These are phyloP conservation scores for Nomada ruficornis DNA, from an alignment of 2,888 invertebrate genomes.

Conservation along the genomic window DNA sequence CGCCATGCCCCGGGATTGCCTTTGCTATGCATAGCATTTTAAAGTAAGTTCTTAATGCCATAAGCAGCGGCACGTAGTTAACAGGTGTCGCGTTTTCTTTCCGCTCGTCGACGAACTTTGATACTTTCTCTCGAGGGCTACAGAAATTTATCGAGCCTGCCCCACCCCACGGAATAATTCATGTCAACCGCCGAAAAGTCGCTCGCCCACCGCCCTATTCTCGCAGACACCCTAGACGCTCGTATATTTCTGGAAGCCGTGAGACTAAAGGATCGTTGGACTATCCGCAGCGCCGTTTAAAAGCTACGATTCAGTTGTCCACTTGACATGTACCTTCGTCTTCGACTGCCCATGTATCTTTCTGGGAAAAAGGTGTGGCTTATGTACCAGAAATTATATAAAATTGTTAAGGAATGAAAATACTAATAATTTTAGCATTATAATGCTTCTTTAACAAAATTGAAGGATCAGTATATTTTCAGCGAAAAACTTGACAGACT, in stretches of 20 bases:
- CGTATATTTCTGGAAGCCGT: conserved; percentile 34
- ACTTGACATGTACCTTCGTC: not conserved
- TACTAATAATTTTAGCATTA: too few relatives aligned
- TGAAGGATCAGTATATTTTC: too few relatives aligned
- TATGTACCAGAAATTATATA: too few relatives aligned
- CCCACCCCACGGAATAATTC: conserved; percentile 69
- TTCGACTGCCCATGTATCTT: too few relatives aligned
- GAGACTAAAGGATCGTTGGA: conserved; percentile 3
- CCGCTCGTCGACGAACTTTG: conserved; percentile 74
- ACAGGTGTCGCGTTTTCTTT: conserved; percentile 80
- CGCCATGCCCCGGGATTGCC: conserved; percentile 67
- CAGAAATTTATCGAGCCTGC: conserved; percentile 76
- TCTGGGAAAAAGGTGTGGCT: not conserved
- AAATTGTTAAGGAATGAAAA: too few relatives aligned
- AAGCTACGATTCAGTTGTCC: conserved; percentile 1
- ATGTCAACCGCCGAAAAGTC: conserved; percentile 57
- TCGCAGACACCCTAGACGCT: conserved; percentile 12
- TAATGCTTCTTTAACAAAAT: too few relatives aligned
- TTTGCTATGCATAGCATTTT: conserved; percentile 82
- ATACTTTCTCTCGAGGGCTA: conserved; percentile 74
- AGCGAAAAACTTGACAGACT: too few relatives aligned
- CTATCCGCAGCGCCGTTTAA: conserved; percentile 18
- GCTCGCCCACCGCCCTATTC: not conserved
- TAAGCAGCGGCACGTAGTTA: conserved; percentile 78
- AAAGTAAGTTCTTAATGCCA: conserved; percentile 80